A percentile compares a stretch with the other conserved stretches of the same genome.
Evolutionary conservation across 92 coral and sea anemone genomes (phyloP).

Genomic region (Metridium senile): DNA sequence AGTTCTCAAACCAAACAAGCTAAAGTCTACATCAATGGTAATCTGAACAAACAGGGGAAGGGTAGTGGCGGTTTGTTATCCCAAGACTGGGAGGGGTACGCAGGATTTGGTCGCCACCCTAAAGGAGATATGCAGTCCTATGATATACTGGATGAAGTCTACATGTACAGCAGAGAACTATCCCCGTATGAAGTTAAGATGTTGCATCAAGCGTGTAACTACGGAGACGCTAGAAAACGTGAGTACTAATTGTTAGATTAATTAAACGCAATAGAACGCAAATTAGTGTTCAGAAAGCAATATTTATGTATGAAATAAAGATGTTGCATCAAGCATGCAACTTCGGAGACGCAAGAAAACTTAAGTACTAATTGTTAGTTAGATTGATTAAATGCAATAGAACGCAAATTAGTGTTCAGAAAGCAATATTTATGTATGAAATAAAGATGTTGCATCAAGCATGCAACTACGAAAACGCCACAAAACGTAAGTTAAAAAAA

Average conservation of each 20-base stretch:
- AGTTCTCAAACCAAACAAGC: conserved; percentile 62
- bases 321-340: conserved; percentile 86
- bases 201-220: conserved; percentile 86
- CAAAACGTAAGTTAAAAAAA: conserved; percentile 69
- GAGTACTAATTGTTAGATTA: no score
- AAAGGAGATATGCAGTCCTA: conserved; percentile 59
- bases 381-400: no score
- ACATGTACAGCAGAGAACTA: conserved; percentile 82
- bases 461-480: conserved; percentile 85
- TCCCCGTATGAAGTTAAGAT: conserved; percentile 89
- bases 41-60: conserved; percentile 70
- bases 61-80: conserved; percentile 81
- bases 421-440: conserved; percentile 84
- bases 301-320: conserved; percentile 84
- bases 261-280: no score
- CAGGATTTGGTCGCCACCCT: conserved; percentile 91
- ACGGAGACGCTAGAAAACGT: conserved; percentile 77
- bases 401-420: no score
- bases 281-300: no score
- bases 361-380: no score
- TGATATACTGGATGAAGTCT: conserved; percentile 78
- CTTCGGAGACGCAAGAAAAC: conserved; percentile 72
- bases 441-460: conserved; percentile 81
- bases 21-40: conserved; percentile 82
- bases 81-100: conserved; percentile 97